A percentile compares a stretch with the other conserved stretches of the same genome.
Conservation (phyloP, 2,113 vertebrate species). For the Ageneiosus marmoratus region DNA sequence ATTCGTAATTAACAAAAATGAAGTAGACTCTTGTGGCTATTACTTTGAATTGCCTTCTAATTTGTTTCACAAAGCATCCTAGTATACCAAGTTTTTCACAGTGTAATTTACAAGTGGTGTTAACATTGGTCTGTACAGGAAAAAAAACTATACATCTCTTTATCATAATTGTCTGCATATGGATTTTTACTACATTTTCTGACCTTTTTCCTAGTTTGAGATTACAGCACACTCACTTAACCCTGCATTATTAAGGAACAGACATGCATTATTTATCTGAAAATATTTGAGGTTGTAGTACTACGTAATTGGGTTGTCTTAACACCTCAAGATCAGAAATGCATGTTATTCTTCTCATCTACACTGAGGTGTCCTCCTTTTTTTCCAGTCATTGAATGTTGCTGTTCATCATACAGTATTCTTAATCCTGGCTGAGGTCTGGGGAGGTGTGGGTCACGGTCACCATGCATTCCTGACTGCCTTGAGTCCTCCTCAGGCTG, state of each 20-base stretch:
- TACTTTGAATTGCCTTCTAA: constrained; percentile 2
- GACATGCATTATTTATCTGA: constrained; percentile 37
- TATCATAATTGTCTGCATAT: neutral
- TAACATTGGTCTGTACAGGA: neutral
- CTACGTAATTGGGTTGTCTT: neutral
- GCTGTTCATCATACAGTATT: neutral
- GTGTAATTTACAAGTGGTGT: constrained; percentile 27
- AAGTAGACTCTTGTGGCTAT: constrained; percentile 5
- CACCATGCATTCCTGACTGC: constrained; percentile 49
- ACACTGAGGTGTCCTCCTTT: neutral
- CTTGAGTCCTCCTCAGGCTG: constrained; percentile 55
- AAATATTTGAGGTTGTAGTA: constrained; percentile 19
- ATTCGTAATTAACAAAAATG: constrained; percentile 6
- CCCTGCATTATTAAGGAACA: constrained; percentile 4
- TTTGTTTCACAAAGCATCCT: constrained; percentile 24
- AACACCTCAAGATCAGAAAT: neutral
- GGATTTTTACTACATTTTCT: constrained; percentile 14
- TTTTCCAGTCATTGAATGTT: neutral
- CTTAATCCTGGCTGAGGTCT: constrained; percentile 63
- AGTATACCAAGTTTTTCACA: constrained; percentile 28
- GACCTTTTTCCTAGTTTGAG: constrained; percentile 1
- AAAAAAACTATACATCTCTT: neutral
- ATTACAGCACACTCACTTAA: neutral
- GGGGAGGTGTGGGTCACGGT: constrained; percentile 60
- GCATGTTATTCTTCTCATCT: constrained; percentile 1